Evolutionary conservation across 2,888 invertebrate species (phyloP), one percentile per base, ranked within the genome.

Genomic region (Cryptocephalus primarius): DNA sequence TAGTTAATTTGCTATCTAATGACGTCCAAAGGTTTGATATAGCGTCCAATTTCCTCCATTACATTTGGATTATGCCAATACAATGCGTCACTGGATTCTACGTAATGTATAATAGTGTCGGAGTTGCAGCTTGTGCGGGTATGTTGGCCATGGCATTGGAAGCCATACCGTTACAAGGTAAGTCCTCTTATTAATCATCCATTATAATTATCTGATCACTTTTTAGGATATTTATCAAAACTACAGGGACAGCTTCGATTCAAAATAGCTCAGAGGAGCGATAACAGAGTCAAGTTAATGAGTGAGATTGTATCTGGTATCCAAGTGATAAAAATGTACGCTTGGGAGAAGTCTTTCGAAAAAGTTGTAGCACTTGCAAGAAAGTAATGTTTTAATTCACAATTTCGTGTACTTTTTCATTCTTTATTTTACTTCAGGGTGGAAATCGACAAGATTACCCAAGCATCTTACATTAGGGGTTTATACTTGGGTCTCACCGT

Each of bases 1-100:
- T 91, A 58, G 81, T 90, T 40, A 90, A 90, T 65, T 68, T 91
- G 45, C 75, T 91, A 71, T 87, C 89, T 0, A 90, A 89, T 59
- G 91, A 91, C 63, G 88, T 89, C 2, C 81, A 82, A 58, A 76
- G 88, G 51, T 88, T 90, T 64, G 90, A 90, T 61, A 68, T 81
- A 67, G 78, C 82, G 31, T 76, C 82, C 22, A 58, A 79, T 43
- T 81, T 79, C 61, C 67, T 88, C n/a, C 85, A 88, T 66, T 88
- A 82, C 63, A 67, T 89, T 40, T 87, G 88, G 85, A 78, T 88
- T 45, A 85, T 85, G 71, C 89, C 89, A 0, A 72, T 88, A 9
- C 82, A 86, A 58, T 79, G 82, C 8, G 70, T 79, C 0, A 76
- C 84, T 32, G 77, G 80, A n/a, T 70, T 77, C 4, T 73, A 68